These are phyloP conservation scores for Odocoileus virginianus DNA, from an alignment of 2,113 vertebrate species.

Conservation along the genomic window DNA sequence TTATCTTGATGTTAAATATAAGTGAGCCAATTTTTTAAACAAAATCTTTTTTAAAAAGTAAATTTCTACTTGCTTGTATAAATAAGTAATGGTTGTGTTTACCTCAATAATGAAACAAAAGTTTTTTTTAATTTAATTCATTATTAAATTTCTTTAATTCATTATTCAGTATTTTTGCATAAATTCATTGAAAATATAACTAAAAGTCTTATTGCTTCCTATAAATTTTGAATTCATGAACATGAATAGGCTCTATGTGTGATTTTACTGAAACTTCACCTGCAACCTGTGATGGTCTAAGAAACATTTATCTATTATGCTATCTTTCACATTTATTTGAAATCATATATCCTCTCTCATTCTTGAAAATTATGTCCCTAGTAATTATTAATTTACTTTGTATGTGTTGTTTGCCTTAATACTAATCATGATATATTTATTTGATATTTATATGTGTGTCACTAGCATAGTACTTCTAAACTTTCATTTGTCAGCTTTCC, in stretches of 20 bases:
- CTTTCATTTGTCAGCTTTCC: conserved; percentile 48
- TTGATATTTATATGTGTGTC: conserved; percentile 41
- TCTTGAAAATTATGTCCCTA: conserved; percentile 59
- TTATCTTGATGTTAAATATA: conserved; percentile 33
- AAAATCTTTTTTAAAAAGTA: not conserved
- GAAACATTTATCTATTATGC: not conserved
- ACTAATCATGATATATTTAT: conserved; percentile 66
- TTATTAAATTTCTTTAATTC: not conserved
- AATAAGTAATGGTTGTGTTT: not conserved
- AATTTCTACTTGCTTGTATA: not conserved
- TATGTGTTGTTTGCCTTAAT: conserved; percentile 60
- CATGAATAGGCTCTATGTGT: not conserved
- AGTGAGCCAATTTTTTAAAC: not conserved
- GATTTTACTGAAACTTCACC: not conserved
- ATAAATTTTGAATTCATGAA: not conserved
- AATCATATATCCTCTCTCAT: conserved; percentile 41
- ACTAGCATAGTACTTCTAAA: conserved; percentile 31
- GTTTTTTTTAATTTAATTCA: not conserved
- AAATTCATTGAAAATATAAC: not conserved
- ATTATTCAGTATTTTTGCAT: not conserved
- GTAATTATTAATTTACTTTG: conserved; percentile 59
- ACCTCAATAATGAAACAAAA: not conserved
- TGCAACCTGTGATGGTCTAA: not conserved
- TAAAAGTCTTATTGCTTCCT: not conserved
- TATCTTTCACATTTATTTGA: conserved; percentile 35